Conservation (phyloP, 2,113 vertebrate genomes). For the Trogon surrucura region DNA sequence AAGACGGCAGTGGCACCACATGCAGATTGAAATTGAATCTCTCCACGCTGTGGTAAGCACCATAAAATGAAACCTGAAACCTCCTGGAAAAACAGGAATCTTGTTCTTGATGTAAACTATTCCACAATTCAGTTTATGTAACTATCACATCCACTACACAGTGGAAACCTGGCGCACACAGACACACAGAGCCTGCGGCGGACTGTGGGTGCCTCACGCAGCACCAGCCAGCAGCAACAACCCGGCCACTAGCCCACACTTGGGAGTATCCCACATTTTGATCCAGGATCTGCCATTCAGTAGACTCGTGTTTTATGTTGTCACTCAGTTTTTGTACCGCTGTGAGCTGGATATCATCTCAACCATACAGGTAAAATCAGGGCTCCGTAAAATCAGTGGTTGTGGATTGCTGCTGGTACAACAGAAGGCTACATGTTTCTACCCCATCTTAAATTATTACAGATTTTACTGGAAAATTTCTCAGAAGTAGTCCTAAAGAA, state of each 20-base stretch:
- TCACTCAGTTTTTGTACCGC: not conserved
- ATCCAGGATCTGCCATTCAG: not conserved
- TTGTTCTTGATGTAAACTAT: not conserved
- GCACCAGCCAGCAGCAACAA: not conserved
- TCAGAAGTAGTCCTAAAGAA: not conserved
- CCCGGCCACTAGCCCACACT: not conserved
- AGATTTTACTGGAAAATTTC: not conserved
- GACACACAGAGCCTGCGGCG: fast-evolving
- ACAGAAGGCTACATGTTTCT: not conserved
- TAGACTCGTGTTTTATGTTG: fast-evolving
- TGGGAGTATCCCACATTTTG: not conserved
- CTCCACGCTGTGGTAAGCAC: constrained; percentile 89
- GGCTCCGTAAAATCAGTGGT: not conserved
- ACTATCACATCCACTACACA: not conserved
- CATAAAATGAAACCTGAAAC: not conserved
- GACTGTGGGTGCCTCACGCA: not conserved
- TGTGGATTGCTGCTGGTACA: not conserved
- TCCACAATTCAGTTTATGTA: not conserved
- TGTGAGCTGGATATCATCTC: not conserved
- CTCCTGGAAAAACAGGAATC: not conserved
- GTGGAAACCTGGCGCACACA: not conserved
- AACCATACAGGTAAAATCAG: not conserved
- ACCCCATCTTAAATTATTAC: not conserved
- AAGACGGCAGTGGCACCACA: constrained; percentile 88
- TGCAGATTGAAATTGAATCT: constrained; percentile 93